A percentile compares a stretch with the other conserved stretches of the same genome.
These are phyloP conservation scores for Chiropotes sagulatus DNA, from an alignment of 2,797 vertebrate species.

Conservation along the genomic window DNA sequence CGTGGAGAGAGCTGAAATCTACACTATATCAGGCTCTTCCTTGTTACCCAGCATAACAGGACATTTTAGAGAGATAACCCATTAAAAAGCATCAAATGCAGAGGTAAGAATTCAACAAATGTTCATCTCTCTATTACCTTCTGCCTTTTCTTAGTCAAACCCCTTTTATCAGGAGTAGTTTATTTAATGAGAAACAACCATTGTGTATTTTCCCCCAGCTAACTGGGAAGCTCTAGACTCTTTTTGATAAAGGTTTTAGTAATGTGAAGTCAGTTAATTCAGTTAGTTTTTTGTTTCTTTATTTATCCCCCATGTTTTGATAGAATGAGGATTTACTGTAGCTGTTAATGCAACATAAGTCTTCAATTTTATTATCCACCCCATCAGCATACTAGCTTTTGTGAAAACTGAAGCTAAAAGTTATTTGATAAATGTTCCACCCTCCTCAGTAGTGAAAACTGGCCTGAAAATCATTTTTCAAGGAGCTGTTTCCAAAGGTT, in stretches of 20 bases:
- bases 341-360: constrained; percentile 72
- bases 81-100: not conserved
- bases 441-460: constrained; percentile 65
- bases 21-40: not conserved
- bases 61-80: not conserved
- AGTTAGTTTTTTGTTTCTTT: not conserved
- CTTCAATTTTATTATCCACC: constrained; percentile 67
- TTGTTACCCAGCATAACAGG: not conserved
- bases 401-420: constrained; percentile 74
- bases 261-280: constrained; percentile 62
- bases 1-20: not conserved
- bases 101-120: not conserved
- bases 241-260: constrained; percentile 62
- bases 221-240: not conserved
- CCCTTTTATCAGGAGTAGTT: not conserved
- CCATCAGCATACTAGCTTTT: constrained; percentile 67
- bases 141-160: not conserved
- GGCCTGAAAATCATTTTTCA: constrained; percentile 73
- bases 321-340: constrained; percentile 66
- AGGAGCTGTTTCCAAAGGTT: constrained; percentile 73
- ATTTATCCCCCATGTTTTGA: constrained; percentile 55
- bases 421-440: constrained; percentile 72
- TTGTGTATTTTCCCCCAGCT: not conserved
- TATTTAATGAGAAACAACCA: constrained; percentile 40
- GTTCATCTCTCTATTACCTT: not conserved